Evolutionary conservation across 2,888 invertebrate species (phyloP), one percentile per base, ranked within the genome.

Genomic region (Lordiphosa andalusiaca): DNA sequence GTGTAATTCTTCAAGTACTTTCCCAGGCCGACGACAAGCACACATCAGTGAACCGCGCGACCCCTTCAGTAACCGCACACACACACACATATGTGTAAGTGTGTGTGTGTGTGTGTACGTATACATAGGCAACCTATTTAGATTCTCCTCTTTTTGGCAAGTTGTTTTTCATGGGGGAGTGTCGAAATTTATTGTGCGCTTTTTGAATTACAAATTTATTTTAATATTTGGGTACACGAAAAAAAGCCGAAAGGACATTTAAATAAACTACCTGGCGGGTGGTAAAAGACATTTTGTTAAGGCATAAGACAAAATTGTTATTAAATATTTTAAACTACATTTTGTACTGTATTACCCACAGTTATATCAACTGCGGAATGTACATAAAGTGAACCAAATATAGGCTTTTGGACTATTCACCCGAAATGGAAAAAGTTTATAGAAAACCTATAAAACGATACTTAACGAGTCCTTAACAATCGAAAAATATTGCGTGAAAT

Each of bases 1-100:
- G 75, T 81, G 76, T 81, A 81, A 77, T 77, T 81, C 78, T 74
- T 77, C 78, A 77, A 77, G 76, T 81, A 77, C 82, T 81, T 77
- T 69, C 73, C 80, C 81, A 63, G 73, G 75, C 75, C 81, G 71
- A 61, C 76, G 77, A 77, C 77, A 76, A 72, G 74, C 76, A 65
- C 72, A 76, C 77, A 76, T 75, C 74, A 62, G 53, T 52, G 30
- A 53, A 49, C 62, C 52, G 41, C 30, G 50, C 50, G 37, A 53
- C 35, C 21, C 12, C 35, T 47, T 39, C 36, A 33, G 33, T 6
- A 13, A 25, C 21, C 53, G 13, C 25, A 21, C 12, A 19, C 37
- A 39, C 7, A 9, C 16, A 40, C 60, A 5, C n/a, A n/a, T n/a
- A n/a, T n/a, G n/a, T n/a, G n/a, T n/a, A n/a, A n/a, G n/a, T n/a